These are phyloP conservation scores for Yponomeuta plumbellus DNA, from an alignment of 2,888 invertebrate species.

Conservation along the genomic window DNA sequence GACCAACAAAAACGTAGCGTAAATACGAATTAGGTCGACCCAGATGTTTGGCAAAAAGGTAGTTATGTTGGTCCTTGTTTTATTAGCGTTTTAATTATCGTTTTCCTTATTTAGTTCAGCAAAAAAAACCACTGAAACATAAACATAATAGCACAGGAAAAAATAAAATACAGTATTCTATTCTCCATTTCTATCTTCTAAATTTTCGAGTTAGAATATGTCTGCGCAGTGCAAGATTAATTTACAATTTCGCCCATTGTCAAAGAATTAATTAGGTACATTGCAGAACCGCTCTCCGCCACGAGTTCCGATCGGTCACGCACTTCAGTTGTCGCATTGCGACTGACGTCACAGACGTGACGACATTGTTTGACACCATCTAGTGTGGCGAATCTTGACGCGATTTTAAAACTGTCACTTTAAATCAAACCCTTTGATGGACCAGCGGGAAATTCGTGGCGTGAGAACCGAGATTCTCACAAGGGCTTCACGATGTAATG, in stretches of 20 bases:
- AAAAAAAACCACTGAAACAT: too few relatives aligned
- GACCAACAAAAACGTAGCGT: conserved; percentile 39
- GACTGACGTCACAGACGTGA: conserved; percentile 47
- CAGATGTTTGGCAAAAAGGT: conserved; percentile 37
- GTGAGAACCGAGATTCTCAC: background rate
- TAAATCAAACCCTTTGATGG: conserved; percentile 56
- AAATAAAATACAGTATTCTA: too few relatives aligned
- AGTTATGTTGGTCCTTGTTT: background rate
- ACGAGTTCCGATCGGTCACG: conserved; percentile 62
- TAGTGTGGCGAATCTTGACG: conserved; percentile 58
- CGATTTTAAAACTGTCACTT: conserved; percentile 65
- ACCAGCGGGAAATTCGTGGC: conserved; percentile 44
- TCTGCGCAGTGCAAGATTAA: background rate
- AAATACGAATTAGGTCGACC: conserved; percentile 44
- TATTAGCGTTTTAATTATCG: background rate
- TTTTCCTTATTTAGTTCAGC: background rate
- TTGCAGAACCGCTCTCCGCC: conserved; percentile 40
- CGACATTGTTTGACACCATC: conserved; percentile 44
- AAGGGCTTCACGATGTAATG: background rate
- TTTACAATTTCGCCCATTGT: background rate
- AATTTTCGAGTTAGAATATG: too few relatives aligned
- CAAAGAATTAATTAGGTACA: background rate
- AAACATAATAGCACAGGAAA: too few relatives aligned
- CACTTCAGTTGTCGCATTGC: conserved; percentile 61
- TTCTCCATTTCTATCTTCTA: too few relatives aligned